Base-by-base conservation (phyloP, 2,888 invertebrate species). In the Drosophila acutilabella region DNA sequence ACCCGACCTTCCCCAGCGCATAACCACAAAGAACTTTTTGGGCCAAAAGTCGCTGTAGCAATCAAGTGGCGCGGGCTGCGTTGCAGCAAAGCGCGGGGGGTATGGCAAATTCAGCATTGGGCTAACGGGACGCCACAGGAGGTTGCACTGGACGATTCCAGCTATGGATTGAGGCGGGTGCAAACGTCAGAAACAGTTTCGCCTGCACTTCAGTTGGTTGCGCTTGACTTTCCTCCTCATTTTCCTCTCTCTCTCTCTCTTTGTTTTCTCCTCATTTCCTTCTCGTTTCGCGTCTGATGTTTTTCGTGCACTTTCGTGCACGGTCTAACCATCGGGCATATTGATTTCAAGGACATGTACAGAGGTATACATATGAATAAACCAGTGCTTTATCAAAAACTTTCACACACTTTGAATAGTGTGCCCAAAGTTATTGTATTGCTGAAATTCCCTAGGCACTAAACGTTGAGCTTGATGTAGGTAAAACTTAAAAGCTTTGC, bases 11-110 rank as follows among this genome's bases (percentile, higher is more conserved):
- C 48, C 48, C 62, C 53, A 74, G 53, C 69, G 57, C 69, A 80
- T 58, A 76, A 76, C 81, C 88, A 87, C 81, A 88, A 88, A 81
- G 73, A 88, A 88, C 81, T 81, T 79, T 82, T 85, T 51, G 76
- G 85, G 67, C 67, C 71, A 67, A 86, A 86, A 86, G 84, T 82
- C 80, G 86, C 74, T 80, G 86, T 57, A 73, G 81, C 88, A 87
- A 82, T 82, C 81, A 88, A 82, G 60, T 73, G 80, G 67, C 64
- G 78, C 65, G 33, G 51, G 64, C 26, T 30, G 48, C 58, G 42
- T 7, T n/a, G 36, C 4, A 33, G 41, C 18, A 61, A n/a, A 14
- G 42, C n/a, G 48, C n/a, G 26, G n/a, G 38, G 20, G 38, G 30
- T n/a, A 2, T 44, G 13, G 36, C 56, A 36, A 36, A 36, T 36